Base-by-base conservation (phyloP, 2,113 vertebrate genomes). In the Cynocephalus volans region DNA sequence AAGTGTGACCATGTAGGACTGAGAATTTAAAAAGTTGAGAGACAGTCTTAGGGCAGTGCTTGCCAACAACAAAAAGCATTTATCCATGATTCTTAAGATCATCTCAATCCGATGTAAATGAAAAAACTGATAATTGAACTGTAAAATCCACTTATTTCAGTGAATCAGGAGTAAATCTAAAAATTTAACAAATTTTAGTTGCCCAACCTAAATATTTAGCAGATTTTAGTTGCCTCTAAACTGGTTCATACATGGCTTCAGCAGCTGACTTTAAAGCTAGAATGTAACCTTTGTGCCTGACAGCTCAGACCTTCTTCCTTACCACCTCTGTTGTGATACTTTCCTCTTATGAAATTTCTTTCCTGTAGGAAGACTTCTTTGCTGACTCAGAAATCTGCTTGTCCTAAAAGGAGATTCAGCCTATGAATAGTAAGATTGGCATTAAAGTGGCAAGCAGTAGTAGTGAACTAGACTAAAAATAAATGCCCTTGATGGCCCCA, bases 361-460 rank as follows among this genome's bases (percentile, higher is more conserved):
- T 72, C 92, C 79, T 7, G 9, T 69, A 70, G 91, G 69, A 95
- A 92, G 86, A 93, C n/a, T 50, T 82, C 80, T 93, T 84, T 90
- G 93, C 92, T 97, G 92, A 96, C 79, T 97, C 31, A 67, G 69
- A 93, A 89, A 72, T 83, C 92, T 79, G 65, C 79, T 88, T 54
- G 70, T 97, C 90, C 92, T 95, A 80, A 97, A 93, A 87, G 28
- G 19, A 95, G 87, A 89, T 97, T 96, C 65, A 86, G 36, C 70
- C 96, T 97, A 93, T 95, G 92, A 96, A 96, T 97, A 97, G 98
- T 97, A 98, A 94, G 87, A 82, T 58, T 94, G 96, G 70, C 72
- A 69, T 92, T 80, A 84, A 95, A 92, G 79, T 65, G 80, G 52
- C 67, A 96, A 93, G 93, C 91, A 13, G 83, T 72, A 41, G 86